A percentile compares a stretch with the other conserved stretches of the same genome.
phyloP scores from a whole-genome alignment of 2,797 vertebrate genomes.

The Pantherophis vulpinus region DNA sequence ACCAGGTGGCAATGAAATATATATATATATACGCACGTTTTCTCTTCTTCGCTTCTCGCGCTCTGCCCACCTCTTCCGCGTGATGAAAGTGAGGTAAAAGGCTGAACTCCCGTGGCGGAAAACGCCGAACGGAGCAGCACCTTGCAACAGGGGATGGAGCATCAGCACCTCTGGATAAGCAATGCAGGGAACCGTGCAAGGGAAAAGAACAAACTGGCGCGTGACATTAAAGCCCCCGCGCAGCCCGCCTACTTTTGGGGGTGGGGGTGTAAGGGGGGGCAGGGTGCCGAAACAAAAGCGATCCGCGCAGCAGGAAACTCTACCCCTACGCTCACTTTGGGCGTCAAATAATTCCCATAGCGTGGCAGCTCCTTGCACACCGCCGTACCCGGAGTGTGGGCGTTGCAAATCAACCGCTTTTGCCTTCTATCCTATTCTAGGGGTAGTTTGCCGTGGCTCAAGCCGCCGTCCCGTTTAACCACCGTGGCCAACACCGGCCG shows the following conservation, averaged over 20 bases:
- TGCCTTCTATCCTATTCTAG: background rate
- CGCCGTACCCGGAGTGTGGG: constrained; percentile 59
- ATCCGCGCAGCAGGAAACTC: background rate
- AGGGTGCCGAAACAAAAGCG: background rate
- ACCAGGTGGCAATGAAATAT: background rate
- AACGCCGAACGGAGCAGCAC: background rate
- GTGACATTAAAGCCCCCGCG: background rate
- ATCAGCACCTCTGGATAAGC: background rate
- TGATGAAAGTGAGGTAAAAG: background rate
- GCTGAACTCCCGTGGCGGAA: background rate
- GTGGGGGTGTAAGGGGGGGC: background rate
- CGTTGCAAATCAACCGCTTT: constrained; percentile 32
- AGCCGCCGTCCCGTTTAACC: background rate
- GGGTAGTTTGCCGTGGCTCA: background rate
- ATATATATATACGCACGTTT: background rate
- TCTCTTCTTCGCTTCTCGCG: background rate
- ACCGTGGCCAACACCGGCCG: background rate
- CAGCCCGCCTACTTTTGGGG: background rate
- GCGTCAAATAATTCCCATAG: background rate
- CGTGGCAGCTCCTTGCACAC: constrained; percentile 15
- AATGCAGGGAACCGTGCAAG: background rate
- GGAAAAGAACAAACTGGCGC: background rate
- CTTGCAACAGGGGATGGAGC: constrained; percentile 4
- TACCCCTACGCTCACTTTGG: background rate
- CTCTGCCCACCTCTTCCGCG: background rate